Base-by-base conservation (phyloP, 23 tunicate species). In the Phallusia fumigata region DNA sequence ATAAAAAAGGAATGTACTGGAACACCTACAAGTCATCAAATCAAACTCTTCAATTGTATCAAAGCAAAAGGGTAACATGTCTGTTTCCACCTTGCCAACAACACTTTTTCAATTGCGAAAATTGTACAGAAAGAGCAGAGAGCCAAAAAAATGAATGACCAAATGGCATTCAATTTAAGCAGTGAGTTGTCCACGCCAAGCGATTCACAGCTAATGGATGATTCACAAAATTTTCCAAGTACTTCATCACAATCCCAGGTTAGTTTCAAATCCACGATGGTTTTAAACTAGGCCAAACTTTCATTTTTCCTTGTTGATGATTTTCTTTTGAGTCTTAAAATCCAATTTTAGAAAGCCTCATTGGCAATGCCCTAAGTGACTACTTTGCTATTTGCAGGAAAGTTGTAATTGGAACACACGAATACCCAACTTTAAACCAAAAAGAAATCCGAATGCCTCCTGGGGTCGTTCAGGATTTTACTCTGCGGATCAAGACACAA, bases 201-300 rank as follows among this genome's bases (percentile, higher is more conserved):
- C 28, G 69, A 58, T 58, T 58, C 69, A 24, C 69, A 58, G 13
- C 8, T 58, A 13, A 58, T 58, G 69, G 69, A 58, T 24, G 69
- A 58, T 24, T 58, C 69, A 8, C 69, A 58, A 58, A 58, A 58
- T 24, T 58, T 58, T 58, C 69, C n/a, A n/a, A n/a, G n/a, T n/a
- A n/a, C 69, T 24, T 58, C 69, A 58, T 58, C 69, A 22, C 69
- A 58, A 58, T 58, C 69, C 1, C 69, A 58, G 69, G 69, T 58
- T 21, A 6, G 3, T 58, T 21, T 58, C 5, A 11, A 22, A 21
- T 58, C 3, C 8, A 40, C 47, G 47, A n/a, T n/a, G n/a, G n/a
- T n/a, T n/a, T n/a, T n/a, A n/a, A n/a, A n/a, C n/a, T n/a, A n/a
- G n/a, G n/a, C n/a, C n/a, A n/a, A n/a, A n/a, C n/a, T n/a, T n/a